Conservation (phyloP, 2,797 vertebrate species). For the Pantherophis alleghaniensis region DNA sequence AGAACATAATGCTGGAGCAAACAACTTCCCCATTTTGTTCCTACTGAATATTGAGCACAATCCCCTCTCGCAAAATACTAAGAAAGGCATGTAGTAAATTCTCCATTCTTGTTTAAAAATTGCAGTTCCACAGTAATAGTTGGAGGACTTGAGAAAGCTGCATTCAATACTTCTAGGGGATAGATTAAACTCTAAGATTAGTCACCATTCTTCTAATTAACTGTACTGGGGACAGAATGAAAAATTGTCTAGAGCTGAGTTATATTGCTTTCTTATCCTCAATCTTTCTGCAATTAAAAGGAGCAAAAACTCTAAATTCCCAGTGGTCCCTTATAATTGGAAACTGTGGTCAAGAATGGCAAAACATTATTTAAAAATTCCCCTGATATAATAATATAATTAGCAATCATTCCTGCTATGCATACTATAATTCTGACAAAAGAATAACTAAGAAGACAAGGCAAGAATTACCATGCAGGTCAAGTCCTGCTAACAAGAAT, state of each 20-base stretch:
- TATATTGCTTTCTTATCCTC: constrained; percentile 1
- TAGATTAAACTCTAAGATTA: background rate
- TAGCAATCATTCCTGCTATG: background rate
- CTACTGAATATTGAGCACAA: background rate
- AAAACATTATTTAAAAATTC: background rate
- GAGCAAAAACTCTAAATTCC: background rate
- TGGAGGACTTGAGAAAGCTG: background rate
- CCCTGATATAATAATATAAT: background rate
- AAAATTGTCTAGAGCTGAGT: background rate
- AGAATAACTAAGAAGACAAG: background rate
- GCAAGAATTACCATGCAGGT: background rate
- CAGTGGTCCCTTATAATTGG: constrained; percentile 7
- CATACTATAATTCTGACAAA: background rate
- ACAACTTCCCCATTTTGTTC: background rate
- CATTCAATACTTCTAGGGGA: background rate
- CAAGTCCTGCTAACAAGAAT: background rate
- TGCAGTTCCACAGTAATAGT: background rate
- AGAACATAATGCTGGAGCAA: background rate
- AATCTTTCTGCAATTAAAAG: constrained; percentile 14
- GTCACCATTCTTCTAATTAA: constrained; percentile 1
- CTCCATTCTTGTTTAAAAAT: background rate
- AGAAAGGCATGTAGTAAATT: background rate
- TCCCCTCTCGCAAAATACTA: background rate
- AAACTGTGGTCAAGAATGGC: background rate
- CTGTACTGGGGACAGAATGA: background rate